Evolutionary conservation across 2,797 vertebrate species (phyloP).

Genomic region (Poeciliopsis paucimaculata): DNA sequence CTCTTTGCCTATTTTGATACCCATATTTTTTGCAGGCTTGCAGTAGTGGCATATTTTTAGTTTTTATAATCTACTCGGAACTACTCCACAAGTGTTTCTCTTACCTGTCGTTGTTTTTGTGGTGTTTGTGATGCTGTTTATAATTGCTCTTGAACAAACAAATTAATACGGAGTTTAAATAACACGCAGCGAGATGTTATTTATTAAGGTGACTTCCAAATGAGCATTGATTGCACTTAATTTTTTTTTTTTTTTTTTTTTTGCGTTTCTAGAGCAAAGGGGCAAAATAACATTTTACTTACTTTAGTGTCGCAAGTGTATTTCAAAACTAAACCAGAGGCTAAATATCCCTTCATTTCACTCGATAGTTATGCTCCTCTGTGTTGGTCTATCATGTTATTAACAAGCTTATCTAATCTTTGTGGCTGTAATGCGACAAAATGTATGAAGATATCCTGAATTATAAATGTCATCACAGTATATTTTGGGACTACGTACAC

Average conservation of each 20-base stretch:
- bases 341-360: background rate
- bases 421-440: background rate
- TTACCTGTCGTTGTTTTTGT: background rate
- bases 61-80: background rate
- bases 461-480: constrained; percentile 24
- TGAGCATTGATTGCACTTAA: background rate
- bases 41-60: background rate
- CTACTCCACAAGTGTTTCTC: background rate
- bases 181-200: background rate
- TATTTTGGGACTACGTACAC: background rate
- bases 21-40: background rate
- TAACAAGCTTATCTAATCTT: too few species aligned
- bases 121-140: background rate
- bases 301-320: too few species aligned
- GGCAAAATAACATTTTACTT: background rate
- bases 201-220: background rate
- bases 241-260: background rate
- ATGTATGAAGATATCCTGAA: background rate
- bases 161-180: background rate
- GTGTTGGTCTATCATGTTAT: background rate
- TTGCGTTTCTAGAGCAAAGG: background rate
- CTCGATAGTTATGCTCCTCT: background rate
- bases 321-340: background rate
- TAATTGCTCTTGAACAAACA: background rate
- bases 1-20: background rate